Base-by-base conservation (phyloP, 2,797 vertebrate species). In the Cynopterus sphinx region DNA sequence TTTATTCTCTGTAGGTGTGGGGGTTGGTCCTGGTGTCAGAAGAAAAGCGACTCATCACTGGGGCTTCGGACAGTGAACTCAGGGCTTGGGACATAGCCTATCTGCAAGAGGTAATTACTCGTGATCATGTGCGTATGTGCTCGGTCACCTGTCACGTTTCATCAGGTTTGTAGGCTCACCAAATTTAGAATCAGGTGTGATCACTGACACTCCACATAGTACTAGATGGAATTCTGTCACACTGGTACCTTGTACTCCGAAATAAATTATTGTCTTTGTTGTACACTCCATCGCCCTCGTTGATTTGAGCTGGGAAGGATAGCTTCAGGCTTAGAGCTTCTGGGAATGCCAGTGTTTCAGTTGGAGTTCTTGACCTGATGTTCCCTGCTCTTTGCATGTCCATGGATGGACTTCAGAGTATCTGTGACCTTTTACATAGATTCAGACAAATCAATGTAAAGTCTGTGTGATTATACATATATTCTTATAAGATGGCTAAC, bases 1-100 rank as follows among this genome's bases (percentile, higher is more conserved):
- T 65, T 31, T 85, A 4, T 82, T 41, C 55, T 73, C 71, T 63
- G 39, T 89, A 99, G 99, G 99, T 99, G 33, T 99, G 99, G 99
- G 99, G 99, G 1, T 98, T 99, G 98, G 98, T 98, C 79, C 97
- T 99, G 97, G 90, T 99, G 84, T 99, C 99, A 1, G 95, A 98
- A 96, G 99, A 99, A 97, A 99, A 97, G 63, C 98, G 99, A 84
- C 98, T 99, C 96, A 93, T 99, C 70, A 99, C 99, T 0, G 99
- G 99, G 17, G 99, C 99, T 3, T 99, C 99, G 3, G 99, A 99
- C 99, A 99, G 99, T 87, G 99, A 99, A 87, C 99, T 99, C 19
- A 98, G 99, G 77, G 99, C 98, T 63, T 99, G 99, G 99, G 99
- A 99, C 97, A 98, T 99, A 88, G 46, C 49, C 0, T 99, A 99